phyloP scores from a whole-genome alignment of 2,888 invertebrate species.

The Dicyrtoma fusca region DNA sequence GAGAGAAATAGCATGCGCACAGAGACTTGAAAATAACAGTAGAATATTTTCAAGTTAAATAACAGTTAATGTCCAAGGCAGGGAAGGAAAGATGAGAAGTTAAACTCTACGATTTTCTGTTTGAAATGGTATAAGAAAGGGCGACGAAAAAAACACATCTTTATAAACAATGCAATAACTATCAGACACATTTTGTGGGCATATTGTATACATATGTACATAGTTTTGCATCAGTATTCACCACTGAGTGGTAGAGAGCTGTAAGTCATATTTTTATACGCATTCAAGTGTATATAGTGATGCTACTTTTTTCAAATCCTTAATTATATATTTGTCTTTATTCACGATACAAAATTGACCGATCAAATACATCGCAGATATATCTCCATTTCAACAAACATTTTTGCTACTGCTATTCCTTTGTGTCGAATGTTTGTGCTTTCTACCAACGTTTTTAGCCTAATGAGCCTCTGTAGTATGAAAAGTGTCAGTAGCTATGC shows the following conservation, averaged over 20 bases:
- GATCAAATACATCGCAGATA: neutral
- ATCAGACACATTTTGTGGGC: too few relatives aligned
- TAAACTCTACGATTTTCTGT: neutral
- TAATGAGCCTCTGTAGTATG: too few relatives aligned
- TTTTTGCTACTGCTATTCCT: too few relatives aligned
- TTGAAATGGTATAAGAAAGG: neutral
- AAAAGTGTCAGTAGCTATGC: too few relatives aligned
- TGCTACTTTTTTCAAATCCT: neutral
- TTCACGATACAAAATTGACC: neutral
- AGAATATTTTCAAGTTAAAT: neutral
- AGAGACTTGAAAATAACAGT: neutral
- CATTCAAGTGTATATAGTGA: neutral
- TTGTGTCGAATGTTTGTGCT: too few relatives aligned
- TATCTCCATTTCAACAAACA: neutral
- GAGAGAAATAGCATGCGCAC: neutral
- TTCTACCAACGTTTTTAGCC: too few relatives aligned
- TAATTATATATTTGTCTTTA: too few relatives aligned
- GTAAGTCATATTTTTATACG: neutral
- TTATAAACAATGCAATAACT: neutral
- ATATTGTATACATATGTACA: too few relatives aligned
- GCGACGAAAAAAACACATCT: neutral
- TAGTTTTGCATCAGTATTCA: too few relatives aligned
- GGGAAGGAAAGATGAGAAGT: neutral
- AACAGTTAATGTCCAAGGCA: neutral
- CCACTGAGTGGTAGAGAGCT: too few relatives aligned